Conservation (phyloP, 2,888 invertebrate species). For the Leptinotarsa rubiginosa region DNA sequence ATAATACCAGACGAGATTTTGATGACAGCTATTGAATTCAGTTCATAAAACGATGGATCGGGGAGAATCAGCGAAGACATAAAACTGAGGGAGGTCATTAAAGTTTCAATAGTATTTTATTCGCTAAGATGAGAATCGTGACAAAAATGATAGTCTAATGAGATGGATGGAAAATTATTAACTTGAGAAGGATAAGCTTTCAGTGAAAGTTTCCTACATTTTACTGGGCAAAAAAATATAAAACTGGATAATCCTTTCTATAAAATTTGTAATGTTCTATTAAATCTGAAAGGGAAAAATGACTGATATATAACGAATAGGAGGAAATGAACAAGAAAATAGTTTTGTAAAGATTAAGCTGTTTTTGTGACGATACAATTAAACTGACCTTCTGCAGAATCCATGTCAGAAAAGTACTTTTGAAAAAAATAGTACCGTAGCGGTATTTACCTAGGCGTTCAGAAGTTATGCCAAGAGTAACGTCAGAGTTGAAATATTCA, state of each 20-base stretch:
- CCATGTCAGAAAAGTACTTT: no score
- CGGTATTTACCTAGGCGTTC: no score
- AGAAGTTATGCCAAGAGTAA: no score
- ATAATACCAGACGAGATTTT: slow-evolving; percentile 3
- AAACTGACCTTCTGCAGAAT: no score
- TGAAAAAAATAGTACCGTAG: no score
- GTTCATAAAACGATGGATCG: slow-evolving; percentile 4
- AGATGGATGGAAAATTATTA: neutral
- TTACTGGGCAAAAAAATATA: neutral
- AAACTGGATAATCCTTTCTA: neutral
- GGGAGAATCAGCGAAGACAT: neutral
- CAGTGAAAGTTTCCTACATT: neutral
- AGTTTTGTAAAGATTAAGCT: no score
- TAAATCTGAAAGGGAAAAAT: no score
- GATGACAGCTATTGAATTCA: slow-evolving; percentile 7
- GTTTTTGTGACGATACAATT: no score
- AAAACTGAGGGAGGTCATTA: neutral
- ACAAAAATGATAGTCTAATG: neutral
- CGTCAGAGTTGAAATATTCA: no score
- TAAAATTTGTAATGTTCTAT: neutral
- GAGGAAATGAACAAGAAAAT: no score
- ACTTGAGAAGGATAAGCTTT: neutral
- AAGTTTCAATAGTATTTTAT: neutral
- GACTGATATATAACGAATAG: no score
- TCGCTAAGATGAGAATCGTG: neutral